Evolutionary conservation across 2,888 invertebrate genomes (phyloP).

Genomic region (Cheilosia impressa): DNA sequence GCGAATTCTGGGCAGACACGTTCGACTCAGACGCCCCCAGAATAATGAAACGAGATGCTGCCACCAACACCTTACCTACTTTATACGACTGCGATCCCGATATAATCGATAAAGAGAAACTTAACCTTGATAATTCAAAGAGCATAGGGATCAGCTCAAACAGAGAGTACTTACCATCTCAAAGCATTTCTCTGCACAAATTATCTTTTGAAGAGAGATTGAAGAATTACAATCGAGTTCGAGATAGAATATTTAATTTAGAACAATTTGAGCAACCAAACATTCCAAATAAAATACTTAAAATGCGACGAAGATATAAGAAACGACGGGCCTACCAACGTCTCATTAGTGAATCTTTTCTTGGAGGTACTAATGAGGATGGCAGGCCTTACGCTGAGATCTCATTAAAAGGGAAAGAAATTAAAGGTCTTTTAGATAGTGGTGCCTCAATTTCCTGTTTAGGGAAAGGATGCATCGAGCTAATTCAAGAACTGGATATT

Average conservation of each 20-base stretch:
- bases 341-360: not conserved
- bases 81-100: not conserved
- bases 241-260: slow-evolving; percentile 16
- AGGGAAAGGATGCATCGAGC: slow-evolving; percentile 10
- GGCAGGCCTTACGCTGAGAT: not conserved
- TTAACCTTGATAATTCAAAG: not conserved
- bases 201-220: slow-evolving; percentile 14
- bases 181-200: not conserved
- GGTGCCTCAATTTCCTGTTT: slow-evolving; percentile 28
- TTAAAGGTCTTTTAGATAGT: slow-evolving; percentile 11
- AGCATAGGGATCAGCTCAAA: not conserved
- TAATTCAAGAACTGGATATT: slow-evolving; percentile 7
- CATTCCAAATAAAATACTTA: not conserved
- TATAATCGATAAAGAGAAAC: not conserved
- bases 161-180: not conserved
- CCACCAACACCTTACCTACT: not conserved
- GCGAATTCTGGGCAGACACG: slow-evolving; percentile 1
- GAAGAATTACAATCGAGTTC: not conserved
- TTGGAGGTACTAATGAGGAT: not conserved
- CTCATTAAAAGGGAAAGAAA: not conserved
- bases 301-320: not conserved
- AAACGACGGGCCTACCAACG: not conserved
- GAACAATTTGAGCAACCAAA: not conserved
- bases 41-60: slow-evolving; percentile 11
- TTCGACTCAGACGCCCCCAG: slow-evolving; percentile 20